These are phyloP conservation scores for Fragum whitleyi DNA, from an alignment of 2,888 invertebrate species.

Conservation along the genomic window DNA sequence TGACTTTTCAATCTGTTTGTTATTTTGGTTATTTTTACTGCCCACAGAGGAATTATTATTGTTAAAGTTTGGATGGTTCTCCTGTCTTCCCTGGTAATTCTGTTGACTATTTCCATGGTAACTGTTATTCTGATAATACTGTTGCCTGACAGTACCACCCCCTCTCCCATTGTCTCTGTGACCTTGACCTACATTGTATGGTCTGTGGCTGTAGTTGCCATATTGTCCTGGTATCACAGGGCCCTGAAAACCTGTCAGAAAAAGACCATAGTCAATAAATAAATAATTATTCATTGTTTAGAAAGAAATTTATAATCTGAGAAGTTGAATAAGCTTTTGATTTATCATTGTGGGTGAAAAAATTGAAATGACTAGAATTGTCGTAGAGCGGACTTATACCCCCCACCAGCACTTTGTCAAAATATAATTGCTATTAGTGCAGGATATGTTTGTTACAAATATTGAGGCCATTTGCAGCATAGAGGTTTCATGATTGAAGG, in stretches of 20 bases:
- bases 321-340: no score
- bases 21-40: conserved; percentile 1
- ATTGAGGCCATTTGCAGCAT: no score
- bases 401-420: no score
- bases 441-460: no score
- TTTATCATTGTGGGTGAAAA: no score
- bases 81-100: conserved; percentile 15
- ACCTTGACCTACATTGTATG: conserved; percentile 44
- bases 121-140: conserved; percentile 45
- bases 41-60: neutral
- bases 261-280: neutral
- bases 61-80: conserved; percentile 16
- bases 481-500: no score
- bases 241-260: conserved; percentile 12
- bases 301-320: no score
- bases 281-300: no score
- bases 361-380: no score
- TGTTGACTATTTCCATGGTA: conserved; percentile 30
- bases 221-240: conserved; percentile 16
- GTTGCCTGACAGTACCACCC: conserved; percentile 31
- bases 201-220: conserved; percentile 26
- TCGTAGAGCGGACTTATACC: no score
- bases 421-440: no score
- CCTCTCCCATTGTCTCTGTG: conserved; percentile 34
- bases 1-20: conserved; percentile 17